A percentile compares a stretch with the other conserved stretches of the same genome.
phyloP scores from a whole-genome alignment of 2,888 invertebrate genomes.

The Nemotelus pantherinus region DNA sequence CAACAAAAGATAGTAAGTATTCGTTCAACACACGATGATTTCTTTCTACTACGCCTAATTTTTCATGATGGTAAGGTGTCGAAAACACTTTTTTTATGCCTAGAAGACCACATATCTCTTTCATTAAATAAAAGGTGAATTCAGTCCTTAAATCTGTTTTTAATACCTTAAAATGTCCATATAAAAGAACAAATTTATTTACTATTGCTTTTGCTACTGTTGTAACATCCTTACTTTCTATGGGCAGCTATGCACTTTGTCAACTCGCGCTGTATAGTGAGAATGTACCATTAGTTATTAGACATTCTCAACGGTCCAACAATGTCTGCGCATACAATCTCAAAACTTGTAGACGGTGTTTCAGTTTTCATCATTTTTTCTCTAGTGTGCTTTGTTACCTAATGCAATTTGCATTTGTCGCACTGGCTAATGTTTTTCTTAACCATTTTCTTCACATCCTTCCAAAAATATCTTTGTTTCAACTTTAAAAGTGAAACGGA shows the following conservation, averaged over 20 bases:
- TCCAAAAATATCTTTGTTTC: conserved; percentile 24
- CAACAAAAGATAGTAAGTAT: conserved; percentile 6
- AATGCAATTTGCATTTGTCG: conserved; percentile 5
- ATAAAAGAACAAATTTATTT: too few relatives aligned
- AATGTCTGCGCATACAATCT: not conserved
- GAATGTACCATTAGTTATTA: not conserved
- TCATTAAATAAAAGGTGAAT: too few relatives aligned
- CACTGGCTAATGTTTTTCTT: conserved; percentile 10
- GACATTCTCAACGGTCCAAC: not conserved
- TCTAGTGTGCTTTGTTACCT: conserved; percentile 44
- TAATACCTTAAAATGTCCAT: too few relatives aligned
- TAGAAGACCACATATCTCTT: not conserved
- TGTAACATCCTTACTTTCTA: conserved; percentile 21
- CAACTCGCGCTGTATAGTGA: not conserved
- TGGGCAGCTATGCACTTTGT: too few relatives aligned
- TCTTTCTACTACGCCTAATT: conserved; percentile 10
- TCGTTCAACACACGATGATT: too few relatives aligned
- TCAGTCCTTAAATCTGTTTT: not conserved
- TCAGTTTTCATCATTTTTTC: conserved; percentile 16
- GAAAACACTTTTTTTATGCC: conserved; percentile 23
- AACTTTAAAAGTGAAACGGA: not conserved
- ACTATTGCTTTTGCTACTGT: not conserved
- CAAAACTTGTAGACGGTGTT: not conserved
- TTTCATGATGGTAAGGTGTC: conserved; percentile 43
- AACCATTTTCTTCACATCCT: conserved; percentile 21